Conservation (phyloP, 2,797 vertebrate species). For the Enteromius thamalakanensis region DNA sequence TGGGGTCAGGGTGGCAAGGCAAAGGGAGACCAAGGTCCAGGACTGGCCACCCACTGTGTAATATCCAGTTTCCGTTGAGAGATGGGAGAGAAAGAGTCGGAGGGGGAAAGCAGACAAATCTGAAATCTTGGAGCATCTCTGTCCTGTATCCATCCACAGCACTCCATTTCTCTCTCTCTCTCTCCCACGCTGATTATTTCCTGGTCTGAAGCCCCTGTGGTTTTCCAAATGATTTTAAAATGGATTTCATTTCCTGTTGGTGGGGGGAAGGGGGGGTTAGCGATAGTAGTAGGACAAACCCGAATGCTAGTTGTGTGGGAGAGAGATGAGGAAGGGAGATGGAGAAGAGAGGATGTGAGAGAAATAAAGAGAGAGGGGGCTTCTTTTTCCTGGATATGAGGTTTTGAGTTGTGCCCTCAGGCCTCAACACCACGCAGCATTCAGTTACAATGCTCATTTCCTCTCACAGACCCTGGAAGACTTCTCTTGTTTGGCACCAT, state of each 20-base stretch:
- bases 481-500: slow-evolving; percentile 27
- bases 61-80: slow-evolving; percentile 36
- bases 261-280: neutral
- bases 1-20: slow-evolving; percentile 64
- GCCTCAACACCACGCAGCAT: slow-evolving; percentile 52
- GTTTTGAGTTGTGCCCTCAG: slow-evolving; percentile 55
- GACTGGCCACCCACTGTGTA: slow-evolving; percentile 47
- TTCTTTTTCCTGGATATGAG: slow-evolving; percentile 52
- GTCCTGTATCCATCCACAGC: slow-evolving; percentile 43
- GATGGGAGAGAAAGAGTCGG: slow-evolving; percentile 14
- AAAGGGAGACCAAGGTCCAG: slow-evolving; percentile 51
- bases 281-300: slow-evolving; percentile 48
- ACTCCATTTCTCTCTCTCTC: slow-evolving; percentile 46
- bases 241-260: slow-evolving; percentile 66
- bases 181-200: slow-evolving; percentile 62
- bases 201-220: slow-evolving; percentile 61
- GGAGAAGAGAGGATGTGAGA: slow-evolving; percentile 23
- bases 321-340: slow-evolving; percentile 21
- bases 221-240: slow-evolving; percentile 65
- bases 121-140: slow-evolving; percentile 48
- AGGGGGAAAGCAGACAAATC: slow-evolving; percentile 22
- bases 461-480: slow-evolving; percentile 45
- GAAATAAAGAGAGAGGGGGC: slow-evolving; percentile 20
- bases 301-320: slow-evolving; percentile 51
- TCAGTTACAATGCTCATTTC: slow-evolving; percentile 62